Percentiles rank a stretch among this genome's conserved stretches.
Evolutionary conservation across 2,888 invertebrate species (phyloP).

Genomic region (Amphimallon solstitiale): DNA sequence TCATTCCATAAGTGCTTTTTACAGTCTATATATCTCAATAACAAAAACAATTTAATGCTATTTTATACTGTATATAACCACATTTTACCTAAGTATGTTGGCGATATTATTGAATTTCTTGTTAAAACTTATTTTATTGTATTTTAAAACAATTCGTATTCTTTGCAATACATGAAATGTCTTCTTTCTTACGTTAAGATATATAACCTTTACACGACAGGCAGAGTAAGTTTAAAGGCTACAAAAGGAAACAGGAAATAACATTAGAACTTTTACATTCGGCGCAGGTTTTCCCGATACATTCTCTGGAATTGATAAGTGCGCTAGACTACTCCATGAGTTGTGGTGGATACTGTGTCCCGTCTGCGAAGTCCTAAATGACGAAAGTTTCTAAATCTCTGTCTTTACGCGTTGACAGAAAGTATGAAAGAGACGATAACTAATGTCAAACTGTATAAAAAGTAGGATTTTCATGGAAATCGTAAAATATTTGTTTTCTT

Average conservation of each 20-base stretch:
- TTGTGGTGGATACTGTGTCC: conserved; percentile 16
- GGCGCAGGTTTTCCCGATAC: conserved; percentile 26
- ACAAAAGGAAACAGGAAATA: conserved; percentile 24
- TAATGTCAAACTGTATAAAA: conserved; percentile 16
- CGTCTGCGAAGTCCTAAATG: conserved; percentile 35
- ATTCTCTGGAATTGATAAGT: conserved; percentile 34
- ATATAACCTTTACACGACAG: neutral
- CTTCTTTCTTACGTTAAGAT: too few species aligned
- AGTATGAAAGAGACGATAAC: conserved; percentile 2
- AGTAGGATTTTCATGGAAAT: too few species aligned
- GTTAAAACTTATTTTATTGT: too few species aligned
- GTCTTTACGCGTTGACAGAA: conserved; percentile 9
- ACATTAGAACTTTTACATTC: conserved; percentile 24
- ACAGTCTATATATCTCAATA: too few species aligned
- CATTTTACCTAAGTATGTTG: too few species aligned
- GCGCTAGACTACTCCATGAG: conserved; percentile 25
- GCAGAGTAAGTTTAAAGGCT: conserved; percentile 9
- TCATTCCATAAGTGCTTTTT: too few species aligned
- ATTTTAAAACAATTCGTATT: too few species aligned
- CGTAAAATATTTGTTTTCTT: too few species aligned
- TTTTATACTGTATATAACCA: too few species aligned
- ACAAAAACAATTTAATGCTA: too few species aligned
- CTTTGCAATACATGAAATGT: too few species aligned
- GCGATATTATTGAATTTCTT: too few species aligned
- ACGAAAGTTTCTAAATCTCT: conserved; percentile 32